Evolutionary conservation across 2,888 invertebrate genomes (phyloP), one percentile per base, ranked within the genome.

Genomic region (Drosophila recens): DNA sequence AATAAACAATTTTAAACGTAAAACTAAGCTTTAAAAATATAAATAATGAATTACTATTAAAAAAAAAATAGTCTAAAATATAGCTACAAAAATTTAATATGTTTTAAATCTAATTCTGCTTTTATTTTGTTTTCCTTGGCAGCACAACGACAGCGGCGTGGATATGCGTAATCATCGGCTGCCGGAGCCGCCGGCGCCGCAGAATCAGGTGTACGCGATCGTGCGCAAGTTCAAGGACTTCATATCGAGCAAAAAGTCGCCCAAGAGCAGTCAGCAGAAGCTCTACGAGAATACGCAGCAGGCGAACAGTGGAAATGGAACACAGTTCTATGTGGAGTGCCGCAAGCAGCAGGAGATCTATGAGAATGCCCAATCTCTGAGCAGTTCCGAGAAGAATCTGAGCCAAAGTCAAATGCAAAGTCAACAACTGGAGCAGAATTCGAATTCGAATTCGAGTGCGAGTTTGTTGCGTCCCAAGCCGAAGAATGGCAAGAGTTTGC

Each of bases 171-270:
- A 94, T 76, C 92, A 92, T n/a, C 93, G 93, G 53, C 92, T 96
- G 40, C 96, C 96, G 1, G 94, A 94, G 52, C 95, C 96, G 11
- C 93, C 93, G 51, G 92, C 93, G 64, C 82, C 92, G 3, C 92
- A 92, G 11, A 93, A 93, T 66, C 95, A 95, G 45, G 94, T 94
- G 48, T 95, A 96, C 92, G 95, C 95, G 0, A 94, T 96, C 87
- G 95, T 96, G 94, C 94, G 94, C 67, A 95, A 95, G 84, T 93
- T 96, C 74, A 94, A 95, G 84, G 94, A 95, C 70, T 96, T 94
- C 79, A 94, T 94, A 91, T 94, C 94, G 1, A 91, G 64, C 69
- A 92, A 92, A 53, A 92, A 92, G 71, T 90, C 91, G 23, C 89
- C 91, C 36, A 87, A 84, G 70, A 77, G 87, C 57, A 86, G 91